Conservation (phyloP, 2,888 invertebrate genomes). For the Morinoia aosen region DNA sequence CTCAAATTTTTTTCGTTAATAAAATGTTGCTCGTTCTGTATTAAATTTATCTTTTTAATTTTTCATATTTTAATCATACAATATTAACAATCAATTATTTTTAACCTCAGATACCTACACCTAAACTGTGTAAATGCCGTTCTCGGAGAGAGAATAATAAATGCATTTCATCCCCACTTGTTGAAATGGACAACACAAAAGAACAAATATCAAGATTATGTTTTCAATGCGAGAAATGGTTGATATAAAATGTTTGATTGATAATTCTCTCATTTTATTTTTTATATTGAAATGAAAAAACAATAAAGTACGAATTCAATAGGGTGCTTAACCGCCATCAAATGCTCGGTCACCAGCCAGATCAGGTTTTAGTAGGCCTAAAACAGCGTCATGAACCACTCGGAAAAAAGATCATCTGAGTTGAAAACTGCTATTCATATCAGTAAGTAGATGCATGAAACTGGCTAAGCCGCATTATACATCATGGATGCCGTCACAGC, state of each 20-base stretch:
- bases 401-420: no score
- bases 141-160: neutral
- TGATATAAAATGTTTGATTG: neutral
- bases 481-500: no score
- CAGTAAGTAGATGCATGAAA: no score
- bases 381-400: no score
- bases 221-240: neutral
- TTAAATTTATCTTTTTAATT: neutral
- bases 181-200: neutral
- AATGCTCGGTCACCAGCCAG: no score
- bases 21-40: neutral
- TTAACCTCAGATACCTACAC: neutral
- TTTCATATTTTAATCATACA: neutral
- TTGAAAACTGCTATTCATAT: no score
- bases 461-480: no score
- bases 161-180: neutral
- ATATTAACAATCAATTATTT: neutral
- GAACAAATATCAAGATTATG: neutral
- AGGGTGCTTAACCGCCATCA: no score
- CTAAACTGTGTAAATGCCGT: neutral
- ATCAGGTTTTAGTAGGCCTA: no score
- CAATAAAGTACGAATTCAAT: neutral
- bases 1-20: neutral
- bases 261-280: neutral
- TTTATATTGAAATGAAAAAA: neutral